phyloP scores from a whole-genome alignment of 2,113 vertebrate genomes.

The Hypanus sabinus region DNA sequence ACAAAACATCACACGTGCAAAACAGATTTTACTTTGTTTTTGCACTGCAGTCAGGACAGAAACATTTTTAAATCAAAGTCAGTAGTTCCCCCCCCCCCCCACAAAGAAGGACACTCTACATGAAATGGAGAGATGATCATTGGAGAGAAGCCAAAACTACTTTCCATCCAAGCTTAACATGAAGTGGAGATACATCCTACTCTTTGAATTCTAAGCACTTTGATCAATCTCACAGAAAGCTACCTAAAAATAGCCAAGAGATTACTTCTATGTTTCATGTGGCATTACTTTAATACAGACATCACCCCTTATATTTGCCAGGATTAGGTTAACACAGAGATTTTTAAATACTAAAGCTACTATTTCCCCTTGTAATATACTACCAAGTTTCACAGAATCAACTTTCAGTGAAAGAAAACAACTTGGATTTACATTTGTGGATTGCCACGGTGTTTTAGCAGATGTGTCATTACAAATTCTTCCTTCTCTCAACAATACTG shows the following conservation, averaged over 20 bases:
- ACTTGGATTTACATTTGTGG: background rate
- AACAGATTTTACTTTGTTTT: background rate
- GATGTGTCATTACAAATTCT: background rate
- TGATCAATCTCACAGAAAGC: background rate
- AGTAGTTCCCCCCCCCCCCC: too few relatives aligned
- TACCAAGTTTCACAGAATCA: background rate
- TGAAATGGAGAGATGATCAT: background rate
- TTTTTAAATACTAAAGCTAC: background rate
- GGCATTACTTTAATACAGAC: background rate
- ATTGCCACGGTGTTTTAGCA: background rate
- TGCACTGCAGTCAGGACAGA: background rate
- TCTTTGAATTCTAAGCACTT: background rate
- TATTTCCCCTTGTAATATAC: too few relatives aligned
- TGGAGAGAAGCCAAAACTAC: background rate
- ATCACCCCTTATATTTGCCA: background rate
- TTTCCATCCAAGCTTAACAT: background rate
- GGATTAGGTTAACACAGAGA: background rate
- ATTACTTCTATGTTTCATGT: background rate
- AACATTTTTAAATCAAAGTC: background rate
- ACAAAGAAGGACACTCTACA: too few relatives aligned
- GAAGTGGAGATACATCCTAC: background rate
- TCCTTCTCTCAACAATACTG: background rate
- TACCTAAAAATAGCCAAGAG: background rate
- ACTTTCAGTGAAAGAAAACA: background rate
- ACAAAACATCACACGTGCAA: background rate